Base-by-base conservation (phyloP, 2,113 vertebrate genomes). In the Tyrannus savana region DNA sequence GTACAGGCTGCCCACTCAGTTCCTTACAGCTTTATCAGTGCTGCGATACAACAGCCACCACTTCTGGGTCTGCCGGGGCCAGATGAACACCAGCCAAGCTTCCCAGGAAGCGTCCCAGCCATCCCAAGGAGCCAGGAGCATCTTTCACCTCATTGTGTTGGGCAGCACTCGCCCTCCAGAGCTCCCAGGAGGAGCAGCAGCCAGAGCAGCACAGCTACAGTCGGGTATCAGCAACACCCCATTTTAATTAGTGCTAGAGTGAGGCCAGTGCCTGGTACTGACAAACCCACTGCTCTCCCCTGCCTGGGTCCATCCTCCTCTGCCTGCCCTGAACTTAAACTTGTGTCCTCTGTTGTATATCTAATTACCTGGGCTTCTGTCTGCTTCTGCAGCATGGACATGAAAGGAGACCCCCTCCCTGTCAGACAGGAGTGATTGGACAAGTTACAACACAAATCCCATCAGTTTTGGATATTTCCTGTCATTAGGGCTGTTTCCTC, bases 81-180 rank as follows among this genome's bases (percentile, higher is more conserved):
- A 74, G 66, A 85, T 28, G 67, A 94, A 83, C 58, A 49, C 31
- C 62, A 73, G 95, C 88, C 96, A 97, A 83, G 30, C 75, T 95
- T 84, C 81, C 66, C 81, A 93, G 94, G 86, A 95, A 91, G 78
- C 7, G 33, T 77, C 59, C 67, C 87, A 94, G 87, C 89, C 91
- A 59, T 37, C 58, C 84, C 2, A 1, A 59, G 62, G 67, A 96
- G 89, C 69, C 31, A 25, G 53, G 49, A 89, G 49, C 84, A 95
- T 94, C 95, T 87, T 87, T 76, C 93, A 79, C 81, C 89, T 91
- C 78, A 4, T 14, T 16, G 37, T 66, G 78, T 12, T 85, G 88
- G 78, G 90, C 75, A 93, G 92, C 67, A 69, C 37, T 67, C 2
- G 0, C 42, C 47, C 79, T 82, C 69, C 74, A 60, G 87, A 64